Percentiles rank a stretch among this genome's conserved stretches.
phyloP scores from a whole-genome alignment of 2,113 vertebrate species.

The Calyptommatus sinebrachiatus region DNA sequence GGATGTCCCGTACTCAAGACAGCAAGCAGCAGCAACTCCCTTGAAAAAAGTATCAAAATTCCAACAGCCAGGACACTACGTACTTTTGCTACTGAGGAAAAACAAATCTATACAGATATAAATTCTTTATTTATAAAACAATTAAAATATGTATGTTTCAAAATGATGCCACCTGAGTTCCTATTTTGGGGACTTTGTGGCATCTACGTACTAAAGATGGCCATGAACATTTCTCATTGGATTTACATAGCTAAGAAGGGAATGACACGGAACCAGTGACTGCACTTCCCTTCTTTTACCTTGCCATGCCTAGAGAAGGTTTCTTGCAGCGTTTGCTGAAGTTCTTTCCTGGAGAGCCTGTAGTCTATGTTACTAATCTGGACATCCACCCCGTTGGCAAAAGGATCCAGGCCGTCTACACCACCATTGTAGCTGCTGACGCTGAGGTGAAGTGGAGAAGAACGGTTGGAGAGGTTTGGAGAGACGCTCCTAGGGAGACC shows the following conservation, averaged over 20 bases:
- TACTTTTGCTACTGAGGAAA: too few relatives aligned
- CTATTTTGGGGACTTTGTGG: too few relatives aligned
- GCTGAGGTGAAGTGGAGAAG: constrained; percentile 80
- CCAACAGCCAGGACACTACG: too few relatives aligned
- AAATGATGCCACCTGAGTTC: too few relatives aligned
- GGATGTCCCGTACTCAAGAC: too few relatives aligned
- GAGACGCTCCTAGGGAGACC: constrained; percentile 79
- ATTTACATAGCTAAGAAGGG: background rate
- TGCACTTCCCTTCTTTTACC: constrained; percentile 66
- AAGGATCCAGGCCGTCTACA: constrained; percentile 75
- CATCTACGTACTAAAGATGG: too few relatives aligned
- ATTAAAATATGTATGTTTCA: too few relatives aligned
- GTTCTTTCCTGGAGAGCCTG: constrained; percentile 91
- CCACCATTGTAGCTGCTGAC: constrained; percentile 63
- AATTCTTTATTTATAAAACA: too few relatives aligned
- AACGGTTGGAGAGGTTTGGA: constrained; percentile 85
- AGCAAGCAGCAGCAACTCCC: too few relatives aligned
- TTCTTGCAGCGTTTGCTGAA: constrained; percentile 86
- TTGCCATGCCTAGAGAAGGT: constrained; percentile 86
- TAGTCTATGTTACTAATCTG: constrained; percentile 95
- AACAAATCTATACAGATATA: too few relatives aligned
- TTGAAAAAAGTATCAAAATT: too few relatives aligned
- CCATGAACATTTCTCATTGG: too few relatives aligned
- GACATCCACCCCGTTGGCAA: constrained; percentile 87
- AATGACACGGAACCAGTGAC: background rate